A percentile compares a stretch with the other conserved stretches of the same genome.
Evolutionary conservation across 2,113 vertebrate genomes (phyloP).

Genomic region (Fukomys damarensis): DNA sequence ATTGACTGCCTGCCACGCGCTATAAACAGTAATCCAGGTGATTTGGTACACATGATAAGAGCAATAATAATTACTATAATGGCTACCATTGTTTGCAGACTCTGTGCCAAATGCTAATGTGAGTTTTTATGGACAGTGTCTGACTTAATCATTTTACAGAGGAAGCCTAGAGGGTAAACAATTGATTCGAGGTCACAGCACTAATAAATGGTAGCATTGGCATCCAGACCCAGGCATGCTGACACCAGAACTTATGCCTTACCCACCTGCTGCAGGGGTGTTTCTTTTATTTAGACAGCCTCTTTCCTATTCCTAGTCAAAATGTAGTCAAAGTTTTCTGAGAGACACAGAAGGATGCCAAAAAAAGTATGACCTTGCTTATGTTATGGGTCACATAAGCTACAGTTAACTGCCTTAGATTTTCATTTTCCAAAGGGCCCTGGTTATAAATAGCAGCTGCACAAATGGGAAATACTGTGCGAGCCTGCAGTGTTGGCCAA

Average conservation of each 20-base stretch:
- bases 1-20: not conserved
- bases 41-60: not conserved
- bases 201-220: not conserved
- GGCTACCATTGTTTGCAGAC: constrained; percentile 45
- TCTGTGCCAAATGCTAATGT: not conserved
- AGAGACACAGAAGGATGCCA: constrained; percentile 60
- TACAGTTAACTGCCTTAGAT: constrained; percentile 58
- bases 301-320: constrained; percentile 55
- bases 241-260: not conserved
- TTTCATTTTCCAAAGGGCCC: constrained; percentile 64
- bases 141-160: constrained; percentile 59
- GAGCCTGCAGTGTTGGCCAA: not conserved
- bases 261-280: not conserved
- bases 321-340: constrained; percentile 69
- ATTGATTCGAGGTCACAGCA: constrained; percentile 5
- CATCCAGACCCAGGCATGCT: not conserved
- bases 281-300: not conserved
- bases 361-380: constrained; percentile 42
- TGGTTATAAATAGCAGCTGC: constrained; percentile 73
- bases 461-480: constrained; percentile 37
- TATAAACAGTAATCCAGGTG: not conserved
- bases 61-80: constrained; percentile 40
- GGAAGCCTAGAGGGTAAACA: constrained; percentile 41
- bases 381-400: constrained; percentile 47
- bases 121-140: constrained; percentile 19